Base-by-base conservation (phyloP, 1,140 invertebrate species). In the Myzus persicae region DNA sequence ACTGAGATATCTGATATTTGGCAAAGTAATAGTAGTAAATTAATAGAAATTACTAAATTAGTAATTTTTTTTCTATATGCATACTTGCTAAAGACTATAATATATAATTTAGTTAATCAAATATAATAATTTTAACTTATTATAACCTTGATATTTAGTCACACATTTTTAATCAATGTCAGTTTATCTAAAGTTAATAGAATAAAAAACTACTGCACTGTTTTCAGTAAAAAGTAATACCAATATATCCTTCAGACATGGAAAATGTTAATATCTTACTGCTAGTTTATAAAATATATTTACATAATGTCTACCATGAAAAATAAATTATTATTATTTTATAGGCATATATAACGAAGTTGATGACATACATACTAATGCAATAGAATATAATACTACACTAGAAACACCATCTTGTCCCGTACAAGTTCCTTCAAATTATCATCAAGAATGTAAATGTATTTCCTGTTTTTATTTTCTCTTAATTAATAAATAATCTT, bases 401-500 rank as follows among this genome's bases (percentile, higher is more conserved):
- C n/a, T 38, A 36, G 76, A 81, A 81, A 81, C n/a, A 81, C 4
- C 76, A 81, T 81, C n/a, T 36, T 38, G 18, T 81, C 14, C 5
- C 14, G n/a, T 81, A 81, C n/a, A 36, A 81, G 6, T 81, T 36
- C n/a, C 76, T 81, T 81, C 76, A 36, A 36, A 81, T 7, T 36
- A 81, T 81, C 6, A 81, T 36, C 76, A 81, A 81, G n/a, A 81
- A 81, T 81, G 76, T 81, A 6, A 81, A 54, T 54, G 7, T 54
- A 3, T 8, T 54, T 54, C 51, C 51, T 26, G 51, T 54, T 8
- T 54, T 54, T 48, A 48, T 81, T 81, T 81, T 81, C 0, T 38
- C 76, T 81, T 36, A 36, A 36, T 81, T 81, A 81, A 81, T 81
- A 81, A 81, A 81, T 81, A 81, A 81, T 81, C 18, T 81, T 81